A percentile compares a stretch with the other conserved stretches of the same genome.
phyloP scores from a whole-genome alignment of 1,140 invertebrate species.

The Ceratina australensis region DNA sequence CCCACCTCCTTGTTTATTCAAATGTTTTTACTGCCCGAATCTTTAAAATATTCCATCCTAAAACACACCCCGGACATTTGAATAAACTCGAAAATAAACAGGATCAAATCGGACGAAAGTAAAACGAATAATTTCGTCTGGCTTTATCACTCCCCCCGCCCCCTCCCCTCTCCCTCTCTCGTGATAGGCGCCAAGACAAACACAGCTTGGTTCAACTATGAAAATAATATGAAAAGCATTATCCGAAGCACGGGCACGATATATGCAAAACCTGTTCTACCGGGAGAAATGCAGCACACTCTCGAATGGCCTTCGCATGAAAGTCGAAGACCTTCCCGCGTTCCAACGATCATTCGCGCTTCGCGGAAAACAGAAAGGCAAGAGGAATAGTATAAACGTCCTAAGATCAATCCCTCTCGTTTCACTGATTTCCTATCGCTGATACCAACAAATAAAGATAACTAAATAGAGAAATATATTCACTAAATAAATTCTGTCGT shows the following conservation, averaged over 20 bases:
- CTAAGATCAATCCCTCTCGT: not conserved
- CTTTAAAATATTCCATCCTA: not conserved
- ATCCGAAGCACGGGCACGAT: not conserved
- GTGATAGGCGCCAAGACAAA: not conserved
- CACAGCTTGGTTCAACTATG: not conserved
- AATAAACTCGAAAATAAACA: not conserved
- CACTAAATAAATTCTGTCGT: no score
- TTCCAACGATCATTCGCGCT: constrained; percentile 51
- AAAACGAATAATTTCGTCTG: no score
- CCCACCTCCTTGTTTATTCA: not conserved
- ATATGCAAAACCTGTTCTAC: constrained; percentile 45
- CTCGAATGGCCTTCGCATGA: constrained; percentile 66
- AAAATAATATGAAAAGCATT: constrained; percentile 14
- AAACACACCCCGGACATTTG: not conserved
- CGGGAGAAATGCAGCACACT: constrained; percentile 40
- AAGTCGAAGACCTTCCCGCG: constrained; percentile 57
- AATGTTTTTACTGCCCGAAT: not conserved
- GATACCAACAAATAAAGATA: no score
- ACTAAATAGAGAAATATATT: no score
- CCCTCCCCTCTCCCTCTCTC: no score
- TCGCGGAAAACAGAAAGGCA: no score
- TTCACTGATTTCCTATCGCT: not conserved
- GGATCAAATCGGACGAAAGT: not conserved
- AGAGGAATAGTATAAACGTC: no score
- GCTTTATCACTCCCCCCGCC: not conserved